These are phyloP conservation scores for Dicranocentrus wangi DNA, from an alignment of 2,888 invertebrate genomes.

Conservation along the genomic window DNA sequence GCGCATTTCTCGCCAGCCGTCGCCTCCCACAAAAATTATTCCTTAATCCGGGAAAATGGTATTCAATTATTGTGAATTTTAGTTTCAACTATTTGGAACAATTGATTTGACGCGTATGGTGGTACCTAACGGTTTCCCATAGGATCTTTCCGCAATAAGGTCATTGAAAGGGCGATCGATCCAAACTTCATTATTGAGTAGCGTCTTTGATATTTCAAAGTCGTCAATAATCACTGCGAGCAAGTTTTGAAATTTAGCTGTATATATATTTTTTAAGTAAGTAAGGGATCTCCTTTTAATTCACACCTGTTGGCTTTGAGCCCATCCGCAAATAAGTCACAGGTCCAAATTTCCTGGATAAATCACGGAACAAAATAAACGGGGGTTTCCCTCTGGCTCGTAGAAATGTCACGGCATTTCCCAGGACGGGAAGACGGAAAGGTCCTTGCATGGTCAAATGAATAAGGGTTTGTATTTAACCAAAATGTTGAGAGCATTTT, in stretches of 20 bases:
- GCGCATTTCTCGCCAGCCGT: conserved; percentile 59
- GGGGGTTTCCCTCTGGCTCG: conserved; percentile 24
- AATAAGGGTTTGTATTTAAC: too few species aligned
- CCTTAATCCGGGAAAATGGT: too few species aligned
- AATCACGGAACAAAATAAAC: conserved; percentile 39
- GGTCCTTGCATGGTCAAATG: too few species aligned
- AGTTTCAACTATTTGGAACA: too few species aligned
- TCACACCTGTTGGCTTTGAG: conserved; percentile 11
- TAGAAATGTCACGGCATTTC: conserved; percentile 40
- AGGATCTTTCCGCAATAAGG: conserved; percentile 39
- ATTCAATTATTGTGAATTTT: too few species aligned
- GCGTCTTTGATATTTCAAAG: conserved; percentile 51
- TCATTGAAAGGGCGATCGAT: conserved; percentile 52
- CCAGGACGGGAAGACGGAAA: conserved; percentile 46
- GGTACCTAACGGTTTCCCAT: conserved; percentile 60
- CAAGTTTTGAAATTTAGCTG: background rate
- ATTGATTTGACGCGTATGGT: too few species aligned
- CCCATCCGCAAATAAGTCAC: conserved; percentile 20
- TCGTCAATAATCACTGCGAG: conserved; percentile 53
- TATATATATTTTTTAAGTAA: background rate
- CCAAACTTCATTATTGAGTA: conserved; percentile 52
- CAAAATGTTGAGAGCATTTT: too few species aligned
- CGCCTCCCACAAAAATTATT: conserved; percentile 47
- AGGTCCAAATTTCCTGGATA: conserved; percentile 49
- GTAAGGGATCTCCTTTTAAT: background rate